Percentiles rank a stretch among this genome's conserved stretches.
These are phyloP conservation scores for Dorcus hopei DNA, from an alignment of 2,888 invertebrate genomes.

Conservation along the genomic window DNA sequence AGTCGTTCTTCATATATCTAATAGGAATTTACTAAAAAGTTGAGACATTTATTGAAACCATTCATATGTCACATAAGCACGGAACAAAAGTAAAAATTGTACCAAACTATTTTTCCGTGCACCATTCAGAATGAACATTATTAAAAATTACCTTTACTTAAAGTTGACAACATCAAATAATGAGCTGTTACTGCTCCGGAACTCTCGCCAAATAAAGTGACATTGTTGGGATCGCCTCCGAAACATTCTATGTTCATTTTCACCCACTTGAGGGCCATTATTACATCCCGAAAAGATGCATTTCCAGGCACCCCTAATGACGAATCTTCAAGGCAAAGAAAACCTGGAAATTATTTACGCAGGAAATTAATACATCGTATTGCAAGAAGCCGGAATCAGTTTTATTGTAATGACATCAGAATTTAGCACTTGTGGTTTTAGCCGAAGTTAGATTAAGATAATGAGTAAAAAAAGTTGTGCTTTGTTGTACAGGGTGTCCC, in stretches of 20 bases:
- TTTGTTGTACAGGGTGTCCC: too few relatives aligned
- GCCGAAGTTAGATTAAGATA: too few relatives aligned
- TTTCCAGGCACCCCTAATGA: constrained; percentile 53
- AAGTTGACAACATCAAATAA: constrained; percentile 51
- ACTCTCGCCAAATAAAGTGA: constrained; percentile 55
- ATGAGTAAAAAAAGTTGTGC: too few relatives aligned
- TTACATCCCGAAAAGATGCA: constrained; percentile 54
- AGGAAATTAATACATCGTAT: background rate
- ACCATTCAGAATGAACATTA: background rate
- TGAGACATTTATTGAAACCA: too few relatives aligned
- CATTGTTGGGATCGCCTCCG: constrained; percentile 53
- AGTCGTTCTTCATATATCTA: too few relatives aligned
- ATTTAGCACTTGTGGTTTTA: too few relatives aligned
- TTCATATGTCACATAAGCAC: too few relatives aligned
- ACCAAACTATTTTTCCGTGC: too few relatives aligned
- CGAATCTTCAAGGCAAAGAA: constrained; percentile 49
- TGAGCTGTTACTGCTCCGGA: constrained; percentile 53
- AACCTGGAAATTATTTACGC: constrained; percentile 40
- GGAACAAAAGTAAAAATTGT: too few relatives aligned
- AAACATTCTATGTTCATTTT: constrained; percentile 51
- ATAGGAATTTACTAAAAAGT: too few relatives aligned
- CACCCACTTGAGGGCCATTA: constrained; percentile 53
- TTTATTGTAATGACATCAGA: too few relatives aligned
- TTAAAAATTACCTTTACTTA: constrained; percentile 43
- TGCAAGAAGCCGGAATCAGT: too few relatives aligned